phyloP scores from a whole-genome alignment of 2,888 invertebrate genomes.

The Drosophila tanythrix region DNA sequence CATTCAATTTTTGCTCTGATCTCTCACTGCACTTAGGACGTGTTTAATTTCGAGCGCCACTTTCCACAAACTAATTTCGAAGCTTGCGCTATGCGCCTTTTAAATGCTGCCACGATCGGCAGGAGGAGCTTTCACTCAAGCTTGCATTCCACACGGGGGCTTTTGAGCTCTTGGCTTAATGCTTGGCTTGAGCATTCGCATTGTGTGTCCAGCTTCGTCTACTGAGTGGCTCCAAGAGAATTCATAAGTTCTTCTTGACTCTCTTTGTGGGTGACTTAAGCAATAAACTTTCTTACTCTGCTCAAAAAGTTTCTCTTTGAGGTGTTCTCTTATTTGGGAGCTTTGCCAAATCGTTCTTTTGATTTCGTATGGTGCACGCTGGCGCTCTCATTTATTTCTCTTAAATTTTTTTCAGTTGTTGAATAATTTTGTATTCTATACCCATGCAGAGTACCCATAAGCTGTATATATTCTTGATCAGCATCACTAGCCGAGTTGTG shows the following conservation, averaged over 20 bases:
- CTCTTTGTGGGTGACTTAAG: not conserved
- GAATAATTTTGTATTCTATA: not conserved
- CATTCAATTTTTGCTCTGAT: no score
- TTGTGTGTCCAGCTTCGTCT: not conserved
- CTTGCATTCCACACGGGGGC: not conserved
- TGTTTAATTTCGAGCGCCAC: constrained; percentile 1
- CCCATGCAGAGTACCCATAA: not conserved
- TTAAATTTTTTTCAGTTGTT: not conserved
- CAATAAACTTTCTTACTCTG: not conserved
- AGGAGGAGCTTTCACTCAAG: constrained; percentile 25
- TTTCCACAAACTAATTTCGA: constrained; percentile 15
- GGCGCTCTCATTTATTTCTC: not conserved
- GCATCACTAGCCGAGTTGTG: not conserved
- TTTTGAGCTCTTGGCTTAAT: constrained; percentile 4
- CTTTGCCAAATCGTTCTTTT: not conserved
- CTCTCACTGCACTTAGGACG: not conserved
- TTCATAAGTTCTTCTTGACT: not conserved
- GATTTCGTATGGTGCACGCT: not conserved
- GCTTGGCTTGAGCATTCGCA: constrained; percentile 11
- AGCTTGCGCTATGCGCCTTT: constrained; percentile 20
- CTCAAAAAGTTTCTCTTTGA: not conserved
- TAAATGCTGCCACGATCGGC: constrained; percentile 24
- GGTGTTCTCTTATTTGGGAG: not conserved
- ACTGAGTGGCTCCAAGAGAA: not conserved
- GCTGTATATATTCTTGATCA: not conserved